Base-by-base conservation (phyloP, 37 sponge, comb jelly and placozoan species). In the Trichoplax adhaerens region DNA sequence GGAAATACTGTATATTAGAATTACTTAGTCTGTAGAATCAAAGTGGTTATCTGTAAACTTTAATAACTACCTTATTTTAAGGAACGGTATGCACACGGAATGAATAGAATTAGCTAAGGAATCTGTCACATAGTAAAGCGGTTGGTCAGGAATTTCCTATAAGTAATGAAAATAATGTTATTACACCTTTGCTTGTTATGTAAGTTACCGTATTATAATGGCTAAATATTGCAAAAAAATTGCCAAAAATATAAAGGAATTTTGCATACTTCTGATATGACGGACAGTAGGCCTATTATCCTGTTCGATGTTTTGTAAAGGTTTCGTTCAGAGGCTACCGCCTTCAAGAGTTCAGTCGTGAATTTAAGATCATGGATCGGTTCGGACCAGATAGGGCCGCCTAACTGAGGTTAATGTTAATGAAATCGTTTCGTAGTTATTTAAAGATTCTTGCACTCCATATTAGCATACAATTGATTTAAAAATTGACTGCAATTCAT, bases 331-430 rank as follows among this genome's bases (percentile, higher is more conserved):
- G 51, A 62, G 8, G 75, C 5, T 4, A 74, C 29, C 47, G 54
- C 66, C 58, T 58, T 59, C 58, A 70, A 56, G 58, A 94, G 66
- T n/a, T 81, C 68, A 2, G 65, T 57, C 54, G 89, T 88, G 82
- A 98, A 98, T 5, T 79, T 75, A n/a, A 56, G 1, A 62, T 89
- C 84, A 73, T 98, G 94, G 7, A 93, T 93, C 4, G 90, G 84
- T 3, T 83, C 86, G 3, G 73, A 57, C 94, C 94, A 93, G 53
- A 93, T 85, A 48, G 99, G 99, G 55, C 99, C 99, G 4, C 99
- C 99, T 47, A 97, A 58, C 81, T 89, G 76, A 52, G 77, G 50
- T 29, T 4, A 58, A 52, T 57, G 60, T 1, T 8, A 70, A 6
- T 58, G 8, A 70, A 58, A 48, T 70, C 5, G n/a, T 5, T n/a